Evolutionary conservation across 2,888 invertebrate genomes (phyloP).

Genomic region (Drosophila niveifrons): DNA sequence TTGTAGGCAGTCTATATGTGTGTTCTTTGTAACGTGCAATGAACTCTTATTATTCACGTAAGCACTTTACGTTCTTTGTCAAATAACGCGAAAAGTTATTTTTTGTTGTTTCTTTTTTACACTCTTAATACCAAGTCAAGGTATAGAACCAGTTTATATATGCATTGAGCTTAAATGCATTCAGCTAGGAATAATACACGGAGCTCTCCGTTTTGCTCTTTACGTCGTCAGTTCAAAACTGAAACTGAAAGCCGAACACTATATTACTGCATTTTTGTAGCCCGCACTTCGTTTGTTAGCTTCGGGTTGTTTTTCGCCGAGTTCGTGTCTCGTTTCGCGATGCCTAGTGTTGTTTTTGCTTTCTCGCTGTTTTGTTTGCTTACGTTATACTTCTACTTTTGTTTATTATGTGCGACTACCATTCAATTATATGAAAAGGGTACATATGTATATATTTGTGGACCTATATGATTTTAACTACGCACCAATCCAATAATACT

Average conservation of each 20-base stretch:
- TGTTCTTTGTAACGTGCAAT: constrained; percentile 65
- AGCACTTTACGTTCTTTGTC: constrained; percentile 35
- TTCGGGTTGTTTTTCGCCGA: constrained; percentile 57
- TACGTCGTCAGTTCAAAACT: constrained; percentile 56
- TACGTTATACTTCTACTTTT: constrained; percentile 37
- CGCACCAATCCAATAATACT: no score
- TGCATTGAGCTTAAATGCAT: constrained; percentile 58
- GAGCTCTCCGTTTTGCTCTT: constrained; percentile 40
- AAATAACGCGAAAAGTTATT: constrained; percentile 35
- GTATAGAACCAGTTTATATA: constrained; percentile 60
- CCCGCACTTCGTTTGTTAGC: constrained; percentile 27
- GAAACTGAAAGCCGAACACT: constrained; percentile 72
- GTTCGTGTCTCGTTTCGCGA: constrained; percentile 52
- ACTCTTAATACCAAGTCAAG: constrained; percentile 54
- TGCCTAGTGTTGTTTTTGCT: constrained; percentile 53
- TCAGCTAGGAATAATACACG: constrained; percentile 24
- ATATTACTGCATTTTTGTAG: constrained; percentile 73
- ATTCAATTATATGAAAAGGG: constrained; percentile 8
- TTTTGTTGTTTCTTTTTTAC: constrained; percentile 33
- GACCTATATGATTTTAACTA: not conserved
- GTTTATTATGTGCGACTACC: constrained; percentile 6
- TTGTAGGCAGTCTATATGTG: constrained; percentile 14
- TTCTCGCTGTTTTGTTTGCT: constrained; percentile 48
- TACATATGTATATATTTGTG: constrained; percentile 1
- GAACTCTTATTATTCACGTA: constrained; percentile 63